Evolutionary conservation across 2,113 vertebrate species (phyloP), one percentile per base, ranked within the genome.

Genomic region (Corvus moneduloides): DNA sequence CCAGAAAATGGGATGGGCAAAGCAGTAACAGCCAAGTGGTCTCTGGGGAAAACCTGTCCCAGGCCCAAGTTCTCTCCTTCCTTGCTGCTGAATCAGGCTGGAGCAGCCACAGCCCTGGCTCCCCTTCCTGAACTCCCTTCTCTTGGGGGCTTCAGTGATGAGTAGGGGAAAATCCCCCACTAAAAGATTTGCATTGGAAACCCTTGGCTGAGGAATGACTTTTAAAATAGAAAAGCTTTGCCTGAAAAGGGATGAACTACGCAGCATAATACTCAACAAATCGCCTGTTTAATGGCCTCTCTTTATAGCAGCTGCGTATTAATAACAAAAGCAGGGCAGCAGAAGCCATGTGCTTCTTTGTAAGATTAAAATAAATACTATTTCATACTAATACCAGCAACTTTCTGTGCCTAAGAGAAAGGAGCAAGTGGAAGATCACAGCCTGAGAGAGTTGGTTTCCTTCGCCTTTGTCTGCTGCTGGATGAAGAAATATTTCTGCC

Each of bases 141-240:
- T 93, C 63, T 4, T 51, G 39, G 61, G 52, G 67, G 30, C 67
- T 88, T 95, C 93, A 71, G 68, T 54, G 82, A 83, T 74, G 87
- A 88, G 59, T 44, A 91, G 72, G 87, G 68, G 63, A 95, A 96
- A 96, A 96, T 91, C 90, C 79, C 90, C 79, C 79, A 71, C 90
- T 74, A 63, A 88, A 96, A 94, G 90, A 88, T 96, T 90, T 92
- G 79, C 67, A 44, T 33, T 63, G 56, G 79, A 88, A 97, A 87
- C 90, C 55, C 68, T 86, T 63, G 72, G 87, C 85, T 74, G 56
- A 84, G 48, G 64, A 91, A 67, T 28, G 90, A 88, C 80, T 93
- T 96, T 51, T 78, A 94, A 96, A 96, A 96, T 81, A 93, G 92
- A 83, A 96, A 66, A 91, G 93, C 84, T 88, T 90, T 95, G 78